phyloP scores from a whole-genome alignment of 2,888 invertebrate species.

The Catocala sponsa region DNA sequence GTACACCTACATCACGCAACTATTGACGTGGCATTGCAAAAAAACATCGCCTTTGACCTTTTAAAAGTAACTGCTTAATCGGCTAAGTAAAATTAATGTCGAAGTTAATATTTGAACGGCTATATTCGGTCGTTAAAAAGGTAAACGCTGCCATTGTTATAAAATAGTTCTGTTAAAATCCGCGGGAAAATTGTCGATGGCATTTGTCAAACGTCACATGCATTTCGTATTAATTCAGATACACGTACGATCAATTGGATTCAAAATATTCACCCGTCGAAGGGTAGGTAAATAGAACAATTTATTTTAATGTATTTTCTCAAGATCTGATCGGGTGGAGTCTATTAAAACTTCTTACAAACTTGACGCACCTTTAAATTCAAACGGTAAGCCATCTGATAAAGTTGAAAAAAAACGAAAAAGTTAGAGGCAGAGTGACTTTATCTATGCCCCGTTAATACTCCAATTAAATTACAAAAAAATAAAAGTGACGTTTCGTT shows the following conservation, averaged over 20 bases:
- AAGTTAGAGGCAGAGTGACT: constrained; percentile 72
- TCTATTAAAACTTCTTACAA: constrained; percentile 85
- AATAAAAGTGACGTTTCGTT: constrained; percentile 78
- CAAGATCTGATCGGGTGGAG: constrained; percentile 78
- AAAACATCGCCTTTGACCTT: constrained; percentile 3
- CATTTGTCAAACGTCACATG: constrained; percentile 20
- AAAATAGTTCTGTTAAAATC: constrained; percentile 6
- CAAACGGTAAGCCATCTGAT: constrained; percentile 87
- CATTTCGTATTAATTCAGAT: constrained; percentile 21
- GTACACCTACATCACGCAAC: constrained; percentile 48
- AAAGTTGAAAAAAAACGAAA: constrained; percentile 69
- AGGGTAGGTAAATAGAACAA: constrained; percentile 52
- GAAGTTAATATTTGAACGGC: not conserved
- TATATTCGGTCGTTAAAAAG: constrained; percentile 17
- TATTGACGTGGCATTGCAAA: constrained; percentile 21
- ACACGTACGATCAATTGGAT: constrained; percentile 19
- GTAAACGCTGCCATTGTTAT: constrained; percentile 3
- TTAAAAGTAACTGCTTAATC: constrained; percentile 1
- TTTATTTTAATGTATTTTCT: constrained; percentile 77
- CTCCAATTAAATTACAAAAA: constrained; percentile 82
- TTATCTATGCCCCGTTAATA: constrained; percentile 85
- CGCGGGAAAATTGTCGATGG: constrained; percentile 24
- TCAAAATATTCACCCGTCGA: constrained; percentile 20
- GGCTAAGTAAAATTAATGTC: constrained; percentile 3
- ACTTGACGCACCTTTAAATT: constrained; percentile 84